Base-by-base conservation (phyloP, 2,113 vertebrate genomes). In the Tachysurus vachellii region DNA sequence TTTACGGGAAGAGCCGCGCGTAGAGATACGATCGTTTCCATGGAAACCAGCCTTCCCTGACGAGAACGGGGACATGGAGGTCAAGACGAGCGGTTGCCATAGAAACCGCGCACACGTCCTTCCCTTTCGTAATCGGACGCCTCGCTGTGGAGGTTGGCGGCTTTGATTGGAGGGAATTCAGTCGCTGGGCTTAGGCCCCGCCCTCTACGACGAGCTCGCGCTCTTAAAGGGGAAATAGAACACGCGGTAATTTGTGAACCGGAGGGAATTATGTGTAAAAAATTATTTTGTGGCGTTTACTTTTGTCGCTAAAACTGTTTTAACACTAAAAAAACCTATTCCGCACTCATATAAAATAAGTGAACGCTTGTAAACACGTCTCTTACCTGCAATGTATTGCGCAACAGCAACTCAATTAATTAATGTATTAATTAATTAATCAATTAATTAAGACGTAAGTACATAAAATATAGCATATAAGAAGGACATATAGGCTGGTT, bases 151-250 rank as follows among this genome's bases (percentile, higher is more conserved):
- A 87, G 90, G 80, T 82, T 70, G 90, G 87, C 79, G 83, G 14
- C 83, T 91, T 87, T 91, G 85, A 93, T 93, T 92, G 91, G 92
- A 90, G 90, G 88, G 90, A 90, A 90, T 84, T 80, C 90, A 85
- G 87, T 88, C 80, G 81, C 89, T 85, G 89, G 88, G 91, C 76
- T 89, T 86, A 26, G 79, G 89, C 88, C 66, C 91, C 89, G 89
- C 89, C 89, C 88, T 19, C 85, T 21, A 56, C 61, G 68, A 85
- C 71, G 81, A 83, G 85, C 84, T 68, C 79, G 61, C 28, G 73
- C 47, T 90, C 91, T 92, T 92, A 92, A 93, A 92, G 89, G 90
- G 90, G 88, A 92, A 90, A 92, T 89, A 79, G 88, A 13, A 1
- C 21, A 16, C 28, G 17, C 14, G 5, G 54, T 23, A 80, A 61